Percentiles rank a stretch among this genome's conserved stretches.
These are phyloP conservation scores for Engraulis encrasicolus DNA, from an alignment of 2,113 vertebrate genomes.

Conservation along the genomic window DNA sequence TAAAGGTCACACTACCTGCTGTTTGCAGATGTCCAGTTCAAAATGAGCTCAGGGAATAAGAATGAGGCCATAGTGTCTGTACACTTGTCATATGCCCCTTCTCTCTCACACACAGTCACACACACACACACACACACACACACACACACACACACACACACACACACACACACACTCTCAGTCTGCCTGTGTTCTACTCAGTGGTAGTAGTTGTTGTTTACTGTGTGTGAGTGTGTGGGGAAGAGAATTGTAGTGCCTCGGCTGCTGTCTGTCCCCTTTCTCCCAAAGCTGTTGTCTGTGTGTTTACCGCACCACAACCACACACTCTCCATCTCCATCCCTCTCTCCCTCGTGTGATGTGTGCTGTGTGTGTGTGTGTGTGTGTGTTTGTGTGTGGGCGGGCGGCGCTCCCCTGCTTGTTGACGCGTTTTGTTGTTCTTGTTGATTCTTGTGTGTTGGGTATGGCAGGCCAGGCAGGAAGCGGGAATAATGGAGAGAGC, in stretches of 20 bases:
- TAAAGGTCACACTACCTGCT: constrained; percentile 5
- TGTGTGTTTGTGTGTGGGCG: constrained; percentile 19
- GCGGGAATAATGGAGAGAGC: constrained; percentile 71
- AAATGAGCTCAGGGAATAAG: background rate
- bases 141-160: background rate
- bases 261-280: background rate
- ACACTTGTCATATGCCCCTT: too few species aligned
- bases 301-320: background rate
- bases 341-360: constrained; percentile 1
- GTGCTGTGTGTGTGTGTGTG: constrained; percentile 10
- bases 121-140: background rate
- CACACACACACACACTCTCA: background rate
- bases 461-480: constrained; percentile 65
- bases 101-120: too few species aligned
- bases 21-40: background rate
- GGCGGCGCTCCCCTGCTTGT: constrained; percentile 54
- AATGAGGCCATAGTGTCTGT: too few species aligned
- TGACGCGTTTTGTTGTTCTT: constrained; percentile 65
- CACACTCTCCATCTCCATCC: background rate
- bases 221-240: background rate
- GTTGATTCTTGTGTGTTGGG: constrained; percentile 70
- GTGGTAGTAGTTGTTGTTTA: background rate
- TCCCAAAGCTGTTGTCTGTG: background rate
- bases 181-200: background rate
- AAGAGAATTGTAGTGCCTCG: background rate